phyloP scores from a whole-genome alignment of 2,888 invertebrate species.

The Lottia scabra region DNA sequence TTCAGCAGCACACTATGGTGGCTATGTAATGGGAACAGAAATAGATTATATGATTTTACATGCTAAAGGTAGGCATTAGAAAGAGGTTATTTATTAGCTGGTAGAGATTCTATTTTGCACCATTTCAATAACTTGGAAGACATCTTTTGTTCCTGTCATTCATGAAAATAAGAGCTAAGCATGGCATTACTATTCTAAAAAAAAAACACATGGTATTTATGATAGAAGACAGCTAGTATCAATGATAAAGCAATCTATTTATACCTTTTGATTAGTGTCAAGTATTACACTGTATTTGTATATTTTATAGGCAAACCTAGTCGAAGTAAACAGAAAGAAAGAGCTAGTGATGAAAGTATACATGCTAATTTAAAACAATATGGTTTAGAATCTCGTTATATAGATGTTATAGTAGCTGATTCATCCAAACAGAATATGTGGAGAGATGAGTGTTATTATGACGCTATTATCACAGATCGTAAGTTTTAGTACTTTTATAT shows the following conservation, averaged over 20 bases:
- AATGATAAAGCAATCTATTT: too few relatives aligned
- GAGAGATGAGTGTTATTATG: constrained; percentile 82
- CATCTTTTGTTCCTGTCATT: neutral
- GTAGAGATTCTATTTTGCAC: too few relatives aligned
- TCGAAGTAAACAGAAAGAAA: constrained; percentile 71
- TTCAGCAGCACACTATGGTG: constrained; percentile 63
- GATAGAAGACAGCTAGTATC: too few relatives aligned
- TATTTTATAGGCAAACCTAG: constrained; percentile 70
- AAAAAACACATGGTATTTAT: too few relatives aligned
- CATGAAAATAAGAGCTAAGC: too few relatives aligned
- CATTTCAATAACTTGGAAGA: too few relatives aligned
- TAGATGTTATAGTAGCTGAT: constrained; percentile 93
- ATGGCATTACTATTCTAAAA: too few relatives aligned
- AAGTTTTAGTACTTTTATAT: constrained; percentile 30
- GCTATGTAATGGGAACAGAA: constrained; percentile 73
- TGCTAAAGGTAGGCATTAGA: constrained; percentile 73
- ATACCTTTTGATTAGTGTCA: too few relatives aligned
- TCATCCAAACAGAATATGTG: constrained; percentile 84
- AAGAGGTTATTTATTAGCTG: neutral
- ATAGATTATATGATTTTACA: constrained; percentile 96
- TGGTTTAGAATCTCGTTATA: constrained; percentile 79
- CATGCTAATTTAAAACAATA: constrained; percentile 91
- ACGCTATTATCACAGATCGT: constrained; percentile 94
- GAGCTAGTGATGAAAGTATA: constrained; percentile 84
- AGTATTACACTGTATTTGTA: too few relatives aligned